Evolutionary conservation across 2,113 vertebrate genomes (phyloP).

Genomic region (Python bivittatus): DNA sequence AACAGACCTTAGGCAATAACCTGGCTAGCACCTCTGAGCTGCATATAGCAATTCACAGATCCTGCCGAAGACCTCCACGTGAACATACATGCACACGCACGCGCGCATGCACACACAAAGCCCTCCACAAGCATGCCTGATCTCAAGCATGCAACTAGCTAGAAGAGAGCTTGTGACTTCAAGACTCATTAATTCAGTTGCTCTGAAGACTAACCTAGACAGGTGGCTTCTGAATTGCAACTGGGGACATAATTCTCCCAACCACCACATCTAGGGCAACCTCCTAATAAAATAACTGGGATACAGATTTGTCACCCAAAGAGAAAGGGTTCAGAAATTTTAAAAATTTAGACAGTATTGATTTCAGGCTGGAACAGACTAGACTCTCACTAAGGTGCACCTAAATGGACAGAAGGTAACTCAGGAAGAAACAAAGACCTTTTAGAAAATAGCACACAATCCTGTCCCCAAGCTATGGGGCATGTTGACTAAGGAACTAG

Average conservation of each 20-base stretch:
- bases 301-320: not conserved
- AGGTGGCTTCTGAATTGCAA: not conserved
- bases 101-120: not conserved
- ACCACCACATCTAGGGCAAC: not conserved
- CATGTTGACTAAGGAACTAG: not conserved
- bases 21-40: not conserved
- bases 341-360: not conserved
- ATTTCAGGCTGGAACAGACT: not conserved
- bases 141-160: not conserved
- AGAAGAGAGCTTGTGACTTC: not conserved
- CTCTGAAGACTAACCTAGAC: not conserved
- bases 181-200: not conserved
- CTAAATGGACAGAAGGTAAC: not conserved
- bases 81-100: not conserved
- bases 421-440: not conserved
- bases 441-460: not conserved
- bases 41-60: not conserved
- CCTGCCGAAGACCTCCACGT: not conserved
- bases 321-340: not conserved
- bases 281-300: not conserved
- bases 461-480: not conserved
- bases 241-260: not conserved
- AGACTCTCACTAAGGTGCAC: not conserved
- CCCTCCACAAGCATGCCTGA: not conserved
- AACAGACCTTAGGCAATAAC: not conserved